phyloP scores from a whole-genome alignment of 2,888 invertebrate genomes.

The Dichetophora obliterata region DNA sequence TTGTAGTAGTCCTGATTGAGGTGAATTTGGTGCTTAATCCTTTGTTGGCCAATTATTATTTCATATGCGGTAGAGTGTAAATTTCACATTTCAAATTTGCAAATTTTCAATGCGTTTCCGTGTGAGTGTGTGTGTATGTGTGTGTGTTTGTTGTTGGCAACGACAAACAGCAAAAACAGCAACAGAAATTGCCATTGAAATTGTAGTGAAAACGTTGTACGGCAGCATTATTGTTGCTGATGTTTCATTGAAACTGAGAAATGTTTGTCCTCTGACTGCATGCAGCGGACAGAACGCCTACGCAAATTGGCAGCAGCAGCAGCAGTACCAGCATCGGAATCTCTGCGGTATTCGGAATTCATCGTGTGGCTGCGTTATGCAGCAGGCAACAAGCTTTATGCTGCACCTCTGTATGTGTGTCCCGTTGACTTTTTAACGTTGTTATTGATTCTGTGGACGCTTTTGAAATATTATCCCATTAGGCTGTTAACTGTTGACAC shows the following conservation, averaged over 20 bases:
- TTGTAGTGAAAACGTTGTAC: background rate
- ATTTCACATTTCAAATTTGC: constrained; percentile 34
- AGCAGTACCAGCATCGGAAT: background rate
- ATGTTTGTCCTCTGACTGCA: background rate
- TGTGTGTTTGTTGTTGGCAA: background rate
- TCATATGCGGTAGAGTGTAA: constrained; percentile 27
- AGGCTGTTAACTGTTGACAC: constrained; percentile 1
- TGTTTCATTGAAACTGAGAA: background rate
- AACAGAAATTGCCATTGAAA: background rate
- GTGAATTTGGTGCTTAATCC: constrained; percentile 27
- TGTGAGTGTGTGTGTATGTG: background rate
- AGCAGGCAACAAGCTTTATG: background rate
- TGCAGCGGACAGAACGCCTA: background rate
- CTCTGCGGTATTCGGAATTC: constrained; percentile 2
- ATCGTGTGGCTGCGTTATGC: constrained; percentile 4
- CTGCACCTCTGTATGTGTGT: background rate
- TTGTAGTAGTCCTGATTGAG: background rate
- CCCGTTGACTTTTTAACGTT: constrained; percentile 26
- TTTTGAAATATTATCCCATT: constrained; percentile 40
- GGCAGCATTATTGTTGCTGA: background rate
- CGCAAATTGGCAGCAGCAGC: background rate
- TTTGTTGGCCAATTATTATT: constrained; percentile 38
- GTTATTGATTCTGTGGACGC: constrained; percentile 36
- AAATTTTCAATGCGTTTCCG: background rate
- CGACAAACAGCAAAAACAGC: constrained; percentile 2